Percentiles rank a stretch among this genome's conserved stretches.
phyloP scores from a whole-genome alignment of 2,113 vertebrate species.

The Atractosteus spatula region DNA sequence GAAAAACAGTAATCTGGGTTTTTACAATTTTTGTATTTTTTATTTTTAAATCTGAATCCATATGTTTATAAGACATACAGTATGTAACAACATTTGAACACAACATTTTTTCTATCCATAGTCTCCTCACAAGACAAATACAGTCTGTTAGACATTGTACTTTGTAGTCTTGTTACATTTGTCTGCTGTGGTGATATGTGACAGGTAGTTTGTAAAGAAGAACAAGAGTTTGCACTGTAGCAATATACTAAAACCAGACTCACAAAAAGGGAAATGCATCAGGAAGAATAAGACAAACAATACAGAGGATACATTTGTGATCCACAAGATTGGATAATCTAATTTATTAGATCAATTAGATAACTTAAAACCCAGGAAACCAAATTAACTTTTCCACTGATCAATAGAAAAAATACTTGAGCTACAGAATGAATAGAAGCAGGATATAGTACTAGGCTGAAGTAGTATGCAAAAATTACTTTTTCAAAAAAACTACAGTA shows the following conservation, averaged over 20 bases:
- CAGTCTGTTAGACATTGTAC: not conserved
- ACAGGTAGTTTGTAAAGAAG: constrained; percentile 2
- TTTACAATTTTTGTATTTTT: too few species aligned
- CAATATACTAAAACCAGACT: not conserved
- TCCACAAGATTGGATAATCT: constrained; percentile 68
- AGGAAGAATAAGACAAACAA: constrained; percentile 47
- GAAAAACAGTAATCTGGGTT: too few species aligned
- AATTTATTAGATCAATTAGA: constrained; percentile 73
- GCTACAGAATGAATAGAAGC: too few species aligned
- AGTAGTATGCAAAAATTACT: too few species aligned
- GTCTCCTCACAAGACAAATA: constrained; percentile 9
- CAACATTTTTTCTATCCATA: not conserved
- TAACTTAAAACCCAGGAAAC: constrained; percentile 37
- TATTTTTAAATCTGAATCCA: not conserved
- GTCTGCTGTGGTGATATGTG: not conserved
- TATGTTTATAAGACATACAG: not conserved
- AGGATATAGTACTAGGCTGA: too few species aligned
- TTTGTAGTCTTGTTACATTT: not conserved
- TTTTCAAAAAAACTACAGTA: too few species aligned
- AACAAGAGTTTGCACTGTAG: not conserved
- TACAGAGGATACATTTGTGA: constrained; percentile 53
- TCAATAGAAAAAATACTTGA: too few species aligned
- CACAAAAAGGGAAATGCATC: not conserved
- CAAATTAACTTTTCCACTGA: constrained; percentile 34
- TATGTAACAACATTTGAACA: not conserved